Conservation (phyloP, 1,140 invertebrate species). For the Pollicipes pollicipes region DNA sequence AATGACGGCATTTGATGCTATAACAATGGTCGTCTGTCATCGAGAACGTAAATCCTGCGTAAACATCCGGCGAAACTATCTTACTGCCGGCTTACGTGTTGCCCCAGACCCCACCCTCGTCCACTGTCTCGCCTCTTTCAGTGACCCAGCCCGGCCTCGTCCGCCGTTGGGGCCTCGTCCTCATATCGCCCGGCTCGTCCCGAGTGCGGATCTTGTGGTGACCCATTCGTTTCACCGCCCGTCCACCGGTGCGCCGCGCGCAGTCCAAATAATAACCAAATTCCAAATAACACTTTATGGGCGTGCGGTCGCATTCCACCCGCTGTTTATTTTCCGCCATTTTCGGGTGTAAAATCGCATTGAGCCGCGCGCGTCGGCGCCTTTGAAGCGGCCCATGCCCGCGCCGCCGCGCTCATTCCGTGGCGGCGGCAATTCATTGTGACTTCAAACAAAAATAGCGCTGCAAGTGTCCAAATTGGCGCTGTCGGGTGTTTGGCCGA, state of each 20-base stretch:
- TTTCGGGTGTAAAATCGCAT: not conserved
- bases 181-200: too few relatives aligned
- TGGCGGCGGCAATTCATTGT: not conserved
- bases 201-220: not conserved
- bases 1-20: too few relatives aligned
- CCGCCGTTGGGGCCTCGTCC: too few relatives aligned
- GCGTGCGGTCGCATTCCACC: not conserved
- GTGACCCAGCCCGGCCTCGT: not conserved
- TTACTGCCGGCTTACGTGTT: too few relatives aligned
- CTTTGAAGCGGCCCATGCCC: not conserved
- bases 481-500: not conserved
- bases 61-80: too few relatives aligned
- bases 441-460: not conserved
- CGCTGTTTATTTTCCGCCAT: not conserved
- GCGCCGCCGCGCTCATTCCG: not conserved
- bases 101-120: too few relatives aligned
- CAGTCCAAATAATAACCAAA: slow-evolving; percentile 1
- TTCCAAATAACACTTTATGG: slow-evolving; percentile 2
- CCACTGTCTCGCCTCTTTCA: too few relatives aligned
- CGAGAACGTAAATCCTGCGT: too few relatives aligned
- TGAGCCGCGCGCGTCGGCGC: not conserved
- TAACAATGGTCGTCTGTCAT: too few relatives aligned
- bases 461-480: slow-evolving; percentile 1
- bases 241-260: too few relatives aligned
- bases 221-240: not conserved